Evolutionary conservation across 37 sponge, comb jelly and placozoan genomes (phyloP).

Genomic region (Beroe ovata): DNA sequence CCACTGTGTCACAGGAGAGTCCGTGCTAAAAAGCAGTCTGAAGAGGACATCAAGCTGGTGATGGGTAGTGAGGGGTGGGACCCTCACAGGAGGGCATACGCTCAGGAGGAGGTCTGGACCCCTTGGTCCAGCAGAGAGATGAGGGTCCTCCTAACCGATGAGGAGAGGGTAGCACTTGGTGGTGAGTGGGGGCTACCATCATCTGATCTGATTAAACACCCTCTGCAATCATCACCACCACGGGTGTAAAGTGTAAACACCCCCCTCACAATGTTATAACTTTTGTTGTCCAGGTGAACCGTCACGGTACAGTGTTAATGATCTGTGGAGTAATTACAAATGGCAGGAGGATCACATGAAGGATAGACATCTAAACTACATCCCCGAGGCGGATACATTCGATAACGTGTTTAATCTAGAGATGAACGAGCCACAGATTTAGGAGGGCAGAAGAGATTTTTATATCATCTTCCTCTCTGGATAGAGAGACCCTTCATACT

Average conservation of each 20-base stretch:
- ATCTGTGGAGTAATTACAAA: conserved; percentile 30
- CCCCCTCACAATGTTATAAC: too few species aligned
- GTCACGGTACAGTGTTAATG: conserved; percentile 51
- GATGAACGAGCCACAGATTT: conserved; percentile 67
- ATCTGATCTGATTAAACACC: too few species aligned
- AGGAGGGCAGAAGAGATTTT: not conserved
- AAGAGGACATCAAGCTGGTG: conserved; percentile 18
- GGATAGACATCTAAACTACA: not conserved
- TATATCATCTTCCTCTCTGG: conserved; percentile 77
- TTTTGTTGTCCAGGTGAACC: conserved; percentile 9
- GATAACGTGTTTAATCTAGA: not conserved
- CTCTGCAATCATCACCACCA: too few species aligned
- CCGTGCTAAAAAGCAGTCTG: conserved; percentile 27
- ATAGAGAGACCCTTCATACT: too few species aligned
- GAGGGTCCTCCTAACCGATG: conserved; percentile 49
- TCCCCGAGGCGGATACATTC: not conserved
- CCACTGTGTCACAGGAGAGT: conserved; percentile 25
- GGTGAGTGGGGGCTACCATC: too few species aligned
- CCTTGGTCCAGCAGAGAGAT: not conserved
- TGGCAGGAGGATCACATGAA: conserved; percentile 34
- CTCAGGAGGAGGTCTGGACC: conserved; percentile 17
- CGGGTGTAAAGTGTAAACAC: too few species aligned
- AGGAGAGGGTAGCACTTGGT: conserved; percentile 50
- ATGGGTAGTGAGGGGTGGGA: conserved; percentile 7
- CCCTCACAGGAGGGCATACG: conserved; percentile 2